Evolutionary conservation across 2,797 vertebrate genomes (phyloP).

Genomic region (Hypotaenidia okinawae): DNA sequence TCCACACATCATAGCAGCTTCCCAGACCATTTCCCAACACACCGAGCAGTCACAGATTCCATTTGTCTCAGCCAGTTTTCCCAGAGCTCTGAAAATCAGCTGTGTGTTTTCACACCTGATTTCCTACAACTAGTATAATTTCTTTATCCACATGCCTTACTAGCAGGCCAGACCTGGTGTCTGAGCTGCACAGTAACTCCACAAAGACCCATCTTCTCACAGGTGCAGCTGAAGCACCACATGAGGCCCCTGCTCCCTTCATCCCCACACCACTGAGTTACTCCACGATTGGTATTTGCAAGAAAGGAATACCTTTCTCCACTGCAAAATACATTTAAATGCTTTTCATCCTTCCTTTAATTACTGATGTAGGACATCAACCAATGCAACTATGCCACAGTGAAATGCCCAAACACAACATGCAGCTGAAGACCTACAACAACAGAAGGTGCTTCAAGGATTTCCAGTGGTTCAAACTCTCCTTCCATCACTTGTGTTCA

Average conservation of each 20-base stretch:
- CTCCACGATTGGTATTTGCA: background rate
- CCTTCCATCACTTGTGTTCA: background rate
- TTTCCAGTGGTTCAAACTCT: background rate
- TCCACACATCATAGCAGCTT: background rate
- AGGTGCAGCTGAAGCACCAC: background rate
- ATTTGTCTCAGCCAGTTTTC: background rate
- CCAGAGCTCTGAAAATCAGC: background rate
- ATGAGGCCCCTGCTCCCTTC: background rate
- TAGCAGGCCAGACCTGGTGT: background rate
- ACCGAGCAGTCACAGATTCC: background rate
- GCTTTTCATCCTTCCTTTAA: background rate
- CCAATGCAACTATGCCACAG: too few relatives aligned
- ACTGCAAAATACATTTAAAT: background rate
- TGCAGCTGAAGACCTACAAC: background rate
- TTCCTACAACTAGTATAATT: background rate
- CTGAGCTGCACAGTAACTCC: background rate
- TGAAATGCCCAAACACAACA: background rate
- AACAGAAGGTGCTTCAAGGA: background rate
- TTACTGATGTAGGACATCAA: background rate
- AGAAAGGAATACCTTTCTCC: background rate
- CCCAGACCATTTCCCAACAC: background rate
- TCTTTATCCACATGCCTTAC: background rate
- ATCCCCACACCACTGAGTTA: background rate
- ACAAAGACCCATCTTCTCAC: background rate
- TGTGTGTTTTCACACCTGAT: background rate